Conservation (phyloP, 2,797 vertebrate species). For the Melanotaenia trifasciata region DNA sequence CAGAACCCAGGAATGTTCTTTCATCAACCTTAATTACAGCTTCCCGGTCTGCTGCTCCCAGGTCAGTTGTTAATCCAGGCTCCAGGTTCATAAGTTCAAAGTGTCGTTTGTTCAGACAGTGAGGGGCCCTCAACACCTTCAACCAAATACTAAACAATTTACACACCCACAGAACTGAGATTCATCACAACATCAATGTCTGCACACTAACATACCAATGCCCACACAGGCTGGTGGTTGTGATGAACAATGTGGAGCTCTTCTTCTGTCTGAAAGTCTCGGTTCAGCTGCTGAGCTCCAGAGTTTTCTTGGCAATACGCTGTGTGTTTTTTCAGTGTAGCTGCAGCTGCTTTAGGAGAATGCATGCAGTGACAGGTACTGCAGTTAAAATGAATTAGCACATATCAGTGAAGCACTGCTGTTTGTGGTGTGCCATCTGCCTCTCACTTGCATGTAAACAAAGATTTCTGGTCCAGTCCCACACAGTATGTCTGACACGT, state of each 20-base stretch:
- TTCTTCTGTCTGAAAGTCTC: conserved; percentile 12
- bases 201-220: conserved; percentile 26
- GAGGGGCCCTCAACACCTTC: conserved; percentile 34
- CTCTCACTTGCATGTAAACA: conserved; percentile 51
- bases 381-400: conserved; percentile 8
- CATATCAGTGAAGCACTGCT: conserved; percentile 2
- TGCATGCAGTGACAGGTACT: conserved; percentile 23
- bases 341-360: conserved; percentile 30
- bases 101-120: conserved; percentile 50
- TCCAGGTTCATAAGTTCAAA: conserved; percentile 74
- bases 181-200: conserved; percentile 19
- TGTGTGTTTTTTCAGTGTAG: conserved; percentile 22
- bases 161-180: conserved; percentile 27
- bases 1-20: conserved; percentile 73
- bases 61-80: conserved; percentile 75
- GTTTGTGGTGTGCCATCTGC: conserved; percentile 33
- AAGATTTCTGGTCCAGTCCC: conserved; percentile 28
- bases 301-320: conserved; percentile 25
- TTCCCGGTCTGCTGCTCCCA: conserved; percentile 63
- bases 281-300: conserved; percentile 2
- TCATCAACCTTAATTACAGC: conserved; percentile 74
- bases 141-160: conserved; percentile 44
- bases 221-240: conserved; percentile 15
- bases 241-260: conserved; percentile 18
- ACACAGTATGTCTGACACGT: conserved; percentile 57